Evolutionary conservation across 2,888 invertebrate genomes (phyloP), one percentile per base, ranked within the genome.

Genomic region (Cosmia pyralina): DNA sequence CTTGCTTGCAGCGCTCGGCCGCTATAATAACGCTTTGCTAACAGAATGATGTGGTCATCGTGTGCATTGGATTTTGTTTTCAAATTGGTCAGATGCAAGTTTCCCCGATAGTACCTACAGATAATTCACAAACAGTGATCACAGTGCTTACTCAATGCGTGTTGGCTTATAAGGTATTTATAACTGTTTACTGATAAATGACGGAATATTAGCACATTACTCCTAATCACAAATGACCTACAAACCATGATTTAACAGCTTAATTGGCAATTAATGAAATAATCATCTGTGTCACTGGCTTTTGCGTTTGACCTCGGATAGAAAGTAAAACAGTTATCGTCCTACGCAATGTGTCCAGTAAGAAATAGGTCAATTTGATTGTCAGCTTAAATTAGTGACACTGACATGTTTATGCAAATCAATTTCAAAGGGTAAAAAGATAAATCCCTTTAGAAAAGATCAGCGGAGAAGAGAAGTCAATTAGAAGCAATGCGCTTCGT

Each of bases 361-460:
- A 1, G 52, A 73, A 69, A 79, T 69, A 57, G 80, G 81, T 83
- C 75, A 80, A 58, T 52, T 62, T 41, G n/a, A 52, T 52, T 52
- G 65, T 79, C 52, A 15, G 59, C 15, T 46, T n/a, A 15, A n/a
- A 68, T 77, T 46, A 68, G 44, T 4, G 5, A 63, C 34, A 46
- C 41, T 22, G 71, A 15, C 55, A 19, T 38, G 48, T 46, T 82
- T 71, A 71, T 66, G 64, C n/a, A 77, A 69, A 78, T 48, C 50
- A 22, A 52, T 41, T 75, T 44, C 17, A 60, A 69, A 76, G 76
- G 65, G 41, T 7, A 41, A 65, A 34, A 4, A n/a, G 28, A 52
- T 46, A 19, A 62, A 38, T 50, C 13, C 2, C 5, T 46, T 34
- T 44, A 34, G 13, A 60, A 28, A 69, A 69, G 38, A 19, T 53